These are phyloP conservation scores for Rhabdomys pumilio DNA, from an alignment of 2,797 vertebrate genomes.

Conservation along the genomic window DNA sequence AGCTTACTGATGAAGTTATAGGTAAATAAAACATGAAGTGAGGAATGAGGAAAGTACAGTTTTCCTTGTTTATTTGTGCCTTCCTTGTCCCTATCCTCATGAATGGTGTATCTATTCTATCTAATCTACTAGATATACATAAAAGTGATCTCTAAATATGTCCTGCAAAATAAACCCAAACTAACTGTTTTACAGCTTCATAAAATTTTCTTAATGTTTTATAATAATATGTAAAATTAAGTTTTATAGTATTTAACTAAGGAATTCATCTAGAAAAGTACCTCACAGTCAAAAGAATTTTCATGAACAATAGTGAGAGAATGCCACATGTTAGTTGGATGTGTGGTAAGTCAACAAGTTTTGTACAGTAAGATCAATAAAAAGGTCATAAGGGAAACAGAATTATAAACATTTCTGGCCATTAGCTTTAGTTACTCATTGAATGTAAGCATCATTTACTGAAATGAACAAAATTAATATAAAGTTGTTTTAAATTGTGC, in stretches of 20 bases:
- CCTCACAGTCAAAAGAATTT: neutral
- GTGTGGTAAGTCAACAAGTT: neutral
- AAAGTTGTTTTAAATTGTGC: neutral
- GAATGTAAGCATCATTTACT: neutral
- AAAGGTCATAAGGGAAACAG: neutral
- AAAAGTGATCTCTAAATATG: neutral
- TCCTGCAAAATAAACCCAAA: neutral
- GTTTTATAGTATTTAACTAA: neutral
- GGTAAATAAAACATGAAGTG: neutral
- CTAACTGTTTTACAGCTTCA: neutral
- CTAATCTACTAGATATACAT: neutral
- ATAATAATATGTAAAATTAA: neutral
- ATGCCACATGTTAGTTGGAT: neutral
- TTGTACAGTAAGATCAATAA: neutral
- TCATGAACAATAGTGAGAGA: neutral
- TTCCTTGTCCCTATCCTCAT: neutral
- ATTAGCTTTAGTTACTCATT: conserved; percentile 1
- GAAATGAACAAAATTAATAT: neutral
- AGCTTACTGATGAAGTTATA: neutral
- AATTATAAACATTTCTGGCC: neutral
- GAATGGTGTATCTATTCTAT: too few relatives aligned
- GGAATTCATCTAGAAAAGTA: neutral
- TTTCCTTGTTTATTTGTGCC: neutral
- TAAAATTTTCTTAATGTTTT: neutral
- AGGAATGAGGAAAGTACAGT: neutral